Base-by-base conservation (phyloP, 1,140 invertebrate species). In the Varroa destructor region DNA sequence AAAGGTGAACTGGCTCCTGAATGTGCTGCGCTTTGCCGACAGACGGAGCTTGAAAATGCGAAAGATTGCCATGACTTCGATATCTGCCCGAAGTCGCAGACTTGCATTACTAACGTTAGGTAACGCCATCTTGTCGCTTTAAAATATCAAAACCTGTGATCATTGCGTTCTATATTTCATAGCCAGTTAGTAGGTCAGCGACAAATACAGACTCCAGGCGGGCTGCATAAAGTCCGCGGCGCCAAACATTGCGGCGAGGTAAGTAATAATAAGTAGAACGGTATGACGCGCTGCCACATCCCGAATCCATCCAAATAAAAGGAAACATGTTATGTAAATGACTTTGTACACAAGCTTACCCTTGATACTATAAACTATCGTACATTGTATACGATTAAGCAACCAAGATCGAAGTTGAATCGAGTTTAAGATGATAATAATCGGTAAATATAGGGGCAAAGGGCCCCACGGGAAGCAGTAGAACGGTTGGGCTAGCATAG, bases 321-420 rank as follows among this genome's bases (percentile, higher is more conserved):
- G 46, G 14, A 67, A 37, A 40, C 61, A 1, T 67, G 61, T 37
- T 67, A 67, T 37, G 3, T 67, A 37, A 36, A 67, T 42, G 61
- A 67, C 40, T 8, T 67, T 12, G 61, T 4, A 67, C 14, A 14
- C 61, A 14, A 40, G 61, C 25, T 12, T 40, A 2, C 61, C 36
- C 40, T 4, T 40, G 61, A 67, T n/a, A 14, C 40, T 5, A 37
- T 14, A 10, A n/a, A 14, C 8, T 14, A 12, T 8, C 40, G 61
- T 37, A 67, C 61, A 37, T 12, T 67, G 40, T 67, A 67, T 37
- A 67, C 37, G 36, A 12, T 12, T 67, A 37, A 67, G 61, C 40
- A 37, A 8, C 46, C 46, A 5, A 51, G 46, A 25, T 25, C 25
- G 25, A 25, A 25, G 25, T 25, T 25, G 25, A 25, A 25, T 25